A percentile compares a stretch with the other conserved stretches of the same genome.
Conservation (phyloP, 2,888 invertebrate species). For the Pyrochroa serraticornis region DNA sequence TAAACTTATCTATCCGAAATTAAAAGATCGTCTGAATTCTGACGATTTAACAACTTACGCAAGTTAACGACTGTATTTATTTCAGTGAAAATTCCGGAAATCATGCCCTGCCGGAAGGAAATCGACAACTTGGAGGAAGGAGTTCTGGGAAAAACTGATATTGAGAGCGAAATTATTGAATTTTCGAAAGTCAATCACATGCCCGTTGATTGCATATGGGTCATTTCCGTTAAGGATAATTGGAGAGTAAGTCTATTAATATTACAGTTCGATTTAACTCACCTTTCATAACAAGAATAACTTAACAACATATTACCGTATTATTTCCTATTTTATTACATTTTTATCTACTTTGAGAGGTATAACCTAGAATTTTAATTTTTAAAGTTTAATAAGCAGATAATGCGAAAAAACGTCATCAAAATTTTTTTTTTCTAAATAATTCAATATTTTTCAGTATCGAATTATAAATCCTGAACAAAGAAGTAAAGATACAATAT, state of each 20-base stretch:
- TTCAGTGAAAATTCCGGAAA: constrained; percentile 58
- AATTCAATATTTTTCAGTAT: too few relatives aligned
- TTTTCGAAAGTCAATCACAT: constrained; percentile 62
- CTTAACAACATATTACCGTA: too few relatives aligned
- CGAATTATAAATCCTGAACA: too few relatives aligned
- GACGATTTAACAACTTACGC: background rate
- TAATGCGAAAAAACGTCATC: too few relatives aligned
- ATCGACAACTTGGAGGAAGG: constrained; percentile 62
- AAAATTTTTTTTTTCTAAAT: too few relatives aligned
- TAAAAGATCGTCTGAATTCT: background rate
- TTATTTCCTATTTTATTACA: too few relatives aligned
- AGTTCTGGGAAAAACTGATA: constrained; percentile 64
- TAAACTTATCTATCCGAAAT: too few relatives aligned
- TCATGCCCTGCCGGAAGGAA: constrained; percentile 66
- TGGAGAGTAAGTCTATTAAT: constrained; percentile 65
- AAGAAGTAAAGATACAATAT: background rate
- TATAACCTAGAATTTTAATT: too few relatives aligned
- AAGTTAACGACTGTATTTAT: constrained; percentile 15
- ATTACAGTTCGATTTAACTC: too few relatives aligned
- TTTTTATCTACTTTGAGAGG: too few relatives aligned
- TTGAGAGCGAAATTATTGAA: constrained; percentile 61
- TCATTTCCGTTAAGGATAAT: constrained; percentile 66
- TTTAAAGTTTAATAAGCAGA: too few relatives aligned
- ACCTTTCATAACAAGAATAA: background rate
- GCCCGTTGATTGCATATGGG: constrained; percentile 78